Evolutionary conservation across 1,140 invertebrate genomes (phyloP), one percentile per base, ranked within the genome.

Genomic region (Plutomurus gul): DNA sequence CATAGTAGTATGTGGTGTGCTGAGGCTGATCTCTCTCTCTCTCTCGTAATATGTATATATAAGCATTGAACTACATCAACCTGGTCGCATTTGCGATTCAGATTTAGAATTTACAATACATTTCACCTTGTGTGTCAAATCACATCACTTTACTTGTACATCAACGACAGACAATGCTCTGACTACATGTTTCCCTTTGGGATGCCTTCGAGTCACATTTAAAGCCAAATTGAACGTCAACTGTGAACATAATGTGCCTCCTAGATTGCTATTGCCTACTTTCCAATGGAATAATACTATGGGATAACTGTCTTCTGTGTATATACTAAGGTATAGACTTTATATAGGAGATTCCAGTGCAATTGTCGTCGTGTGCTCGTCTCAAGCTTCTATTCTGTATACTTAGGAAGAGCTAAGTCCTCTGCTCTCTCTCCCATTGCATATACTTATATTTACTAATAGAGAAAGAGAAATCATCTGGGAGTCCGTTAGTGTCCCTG

Each of bases 221-320:
- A 65, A 65, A 65, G 16, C 56, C 56, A 65, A 65, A 65, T 65
- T 65, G 56, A 36, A 65, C 56, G 56, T 33, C 56, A 65, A 65
- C 56, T 36, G 18, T 49, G 18, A 8, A 3, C 4, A n/a, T 33
- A 33, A n/a, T 13, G 22, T 56, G 11, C 56, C 56, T 16, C 27
- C 0, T 25, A 65, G 56, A 65, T 16, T 33, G 25, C 27, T 27
- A 65, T 65, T 65, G 36, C 27, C 30, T 36, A 16, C n/a, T 8
- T n/a, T 47, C 46, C 47, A 51, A 22, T n/a, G n/a, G n/a, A n/a
- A n/a, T n/a, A n/a, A n/a, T n/a, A n/a, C n/a, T n/a, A n/a, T n/a
- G n/a, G n/a, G n/a, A n/a, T n/a, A n/a, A n/a, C n/a, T n/a, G n/a
- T n/a, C n/a, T n/a, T n/a, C n/a, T n/a, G n/a, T n/a, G n/a, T n/a